Base-by-base conservation (phyloP, 2,888 invertebrate species). In the Trichopria drosophilae region DNA sequence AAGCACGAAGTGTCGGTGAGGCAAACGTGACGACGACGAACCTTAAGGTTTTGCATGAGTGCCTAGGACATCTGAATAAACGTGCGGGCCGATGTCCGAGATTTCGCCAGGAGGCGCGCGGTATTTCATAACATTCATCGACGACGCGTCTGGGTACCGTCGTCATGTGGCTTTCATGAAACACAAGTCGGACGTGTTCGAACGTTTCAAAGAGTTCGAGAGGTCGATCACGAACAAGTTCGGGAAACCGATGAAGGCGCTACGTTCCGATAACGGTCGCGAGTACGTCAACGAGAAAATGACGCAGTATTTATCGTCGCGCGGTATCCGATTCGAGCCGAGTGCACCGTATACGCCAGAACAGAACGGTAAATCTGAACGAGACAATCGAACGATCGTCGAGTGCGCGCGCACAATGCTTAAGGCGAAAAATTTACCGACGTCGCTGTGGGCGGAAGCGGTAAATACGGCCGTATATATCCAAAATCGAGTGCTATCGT, bases 381-480 rank as follows among this genome's bases (percentile, higher is more conserved):
- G 54, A 5, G 52, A 45, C 3, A 60, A 57, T 34, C 18, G 60
- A 1, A 58, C 57, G 5, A 51, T 58, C 3, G 39, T 55, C 3
- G 55, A 57, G 32, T 16, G 47, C 22, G 44, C 58, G 3, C 29
- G 57, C 10, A 51, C 57, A 6, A 57, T 59, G 59, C 6, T 59
- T 0, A 31, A 41, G 4, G 53, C 45, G 4, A 51, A 52, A 19
- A 12, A 44, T 6, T 22, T 59, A 1, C 50, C 54, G 10, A 24
- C 9, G 6, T 20, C 4, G 0, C 15, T 58, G 13, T 61, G 60
- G 59, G 57, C 63, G 1, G 68, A 73, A 50, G 59, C 58, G 0
- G 50, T 53, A 3, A 55, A 44, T 18, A 57, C 55, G 6, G 55
- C 56, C 2, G 66, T 66, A 43, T 55, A 69, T 37, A 19, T 66